These are phyloP conservation scores for Hirtodrosophila trivittata DNA, from an alignment of 2,888 invertebrate species.

Conservation along the genomic window DNA sequence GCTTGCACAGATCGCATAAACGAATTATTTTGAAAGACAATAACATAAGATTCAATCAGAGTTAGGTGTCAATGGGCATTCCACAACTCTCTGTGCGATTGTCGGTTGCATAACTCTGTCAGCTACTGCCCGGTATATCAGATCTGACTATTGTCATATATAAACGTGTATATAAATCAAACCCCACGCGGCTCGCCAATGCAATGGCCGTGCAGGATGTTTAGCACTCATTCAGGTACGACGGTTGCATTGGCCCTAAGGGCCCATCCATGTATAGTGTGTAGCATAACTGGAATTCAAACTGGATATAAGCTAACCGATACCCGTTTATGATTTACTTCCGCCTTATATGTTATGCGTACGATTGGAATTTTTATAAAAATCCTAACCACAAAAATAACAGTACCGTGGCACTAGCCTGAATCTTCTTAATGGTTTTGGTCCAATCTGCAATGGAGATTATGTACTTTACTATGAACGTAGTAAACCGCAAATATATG, in stretches of 20 bases:
- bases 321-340: slow-evolving; percentile 45
- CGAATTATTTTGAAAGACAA: slow-evolving; percentile 28
- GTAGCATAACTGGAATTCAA: slow-evolving; percentile 43
- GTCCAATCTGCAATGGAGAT: slow-evolving; percentile 84
- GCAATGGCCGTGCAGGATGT: slow-evolving; percentile 78
- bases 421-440: slow-evolving; percentile 84
- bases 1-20: slow-evolving; percentile 58
- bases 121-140: slow-evolving; percentile 79
- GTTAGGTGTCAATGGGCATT: slow-evolving; percentile 80
- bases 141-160: slow-evolving; percentile 48
- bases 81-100: slow-evolving; percentile 73
- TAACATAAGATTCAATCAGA: slow-evolving; percentile 80
- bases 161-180: slow-evolving; percentile 1
- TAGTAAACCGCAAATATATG: slow-evolving; percentile 73
- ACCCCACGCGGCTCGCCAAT: slow-evolving; percentile 55
- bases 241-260: slow-evolving; percentile 70
- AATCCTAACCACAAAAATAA: slow-evolving; percentile 20
- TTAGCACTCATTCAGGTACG: slow-evolving; percentile 73
- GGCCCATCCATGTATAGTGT: slow-evolving; percentile 47
- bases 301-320: not conserved
- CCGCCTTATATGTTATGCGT: slow-evolving; percentile 39
- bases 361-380: slow-evolving; percentile 41
- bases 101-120: slow-evolving; percentile 82
- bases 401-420: slow-evolving; percentile 80
- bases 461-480: slow-evolving; percentile 84